A percentile compares a stretch with the other conserved stretches of the same genome.
Evolutionary conservation across 2,797 vertebrate genomes (phyloP).

Genomic region (Sphaeramia orbicularis): DNA sequence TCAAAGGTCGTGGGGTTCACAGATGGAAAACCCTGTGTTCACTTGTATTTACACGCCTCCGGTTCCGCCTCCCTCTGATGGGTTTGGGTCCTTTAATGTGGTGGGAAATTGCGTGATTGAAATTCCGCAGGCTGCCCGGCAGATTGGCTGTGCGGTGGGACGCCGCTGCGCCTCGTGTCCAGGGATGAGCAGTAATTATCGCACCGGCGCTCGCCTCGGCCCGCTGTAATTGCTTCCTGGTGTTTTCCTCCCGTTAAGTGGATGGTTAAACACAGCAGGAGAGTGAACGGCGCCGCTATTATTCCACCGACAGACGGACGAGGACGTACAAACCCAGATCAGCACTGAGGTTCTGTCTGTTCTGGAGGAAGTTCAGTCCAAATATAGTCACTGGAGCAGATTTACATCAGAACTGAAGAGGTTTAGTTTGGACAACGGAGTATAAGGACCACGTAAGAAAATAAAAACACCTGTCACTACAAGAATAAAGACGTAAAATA

Average conservation of each 20-base stretch:
- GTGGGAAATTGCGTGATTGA: slow-evolving; percentile 54
- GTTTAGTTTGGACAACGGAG: too few relatives aligned
- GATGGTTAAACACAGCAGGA: slow-evolving; percentile 9
- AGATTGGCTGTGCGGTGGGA: slow-evolving; percentile 38
- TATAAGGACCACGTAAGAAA: too few relatives aligned
- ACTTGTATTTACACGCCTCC: slow-evolving; percentile 29
- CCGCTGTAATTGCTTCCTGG: slow-evolving; percentile 42
- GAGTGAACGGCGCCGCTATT: neutral
- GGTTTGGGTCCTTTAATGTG: slow-evolving; percentile 21
- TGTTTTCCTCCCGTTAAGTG: slow-evolving; percentile 25
- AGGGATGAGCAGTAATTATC: slow-evolving; percentile 41
- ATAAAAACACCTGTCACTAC: too few relatives aligned
- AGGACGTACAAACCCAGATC: too few relatives aligned
- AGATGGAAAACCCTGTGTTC: slow-evolving; percentile 35
- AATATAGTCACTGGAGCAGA: too few relatives aligned
- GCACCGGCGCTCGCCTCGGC: slow-evolving; percentile 26
- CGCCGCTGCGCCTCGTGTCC: slow-evolving; percentile 31
- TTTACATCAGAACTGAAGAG: too few relatives aligned
- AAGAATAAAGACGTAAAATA: too few relatives aligned
- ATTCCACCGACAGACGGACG: neutral
- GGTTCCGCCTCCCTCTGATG: neutral
- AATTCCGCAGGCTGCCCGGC: slow-evolving; percentile 49
- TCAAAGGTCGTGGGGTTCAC: neutral
- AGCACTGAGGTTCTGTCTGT: too few relatives aligned
- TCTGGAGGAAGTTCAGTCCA: too few relatives aligned